Base-by-base conservation (phyloP, 1,140 invertebrate genomes). In the Camponotus floridanus region DNA sequence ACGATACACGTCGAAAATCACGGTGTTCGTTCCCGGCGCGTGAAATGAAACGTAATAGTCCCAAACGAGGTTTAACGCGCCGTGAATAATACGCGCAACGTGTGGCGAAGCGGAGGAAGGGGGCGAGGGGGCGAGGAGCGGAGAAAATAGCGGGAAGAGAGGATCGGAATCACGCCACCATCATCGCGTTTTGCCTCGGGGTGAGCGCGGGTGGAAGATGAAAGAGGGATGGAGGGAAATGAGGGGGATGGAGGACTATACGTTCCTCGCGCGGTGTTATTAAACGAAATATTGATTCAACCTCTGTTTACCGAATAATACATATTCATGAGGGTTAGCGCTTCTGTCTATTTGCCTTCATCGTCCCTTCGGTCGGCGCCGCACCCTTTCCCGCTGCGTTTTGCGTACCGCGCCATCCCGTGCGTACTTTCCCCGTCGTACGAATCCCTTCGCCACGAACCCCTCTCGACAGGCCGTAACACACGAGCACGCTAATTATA, bases 271-370 rank as follows among this genome's bases (percentile, higher is more conserved):
- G 89, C 91, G 88, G 92, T 93, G 92, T 95, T 95, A 95, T 95
- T 95, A 95, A 95, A 95, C 93, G 94, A 94, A 95, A 95, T 95
- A 95, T 95, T 95, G 94, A 95, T 95, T 95, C 93, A 94, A 94
- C 92, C 93, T 94, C 94, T 95, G 94, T 94, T 95, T 95, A 94
- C 94, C 90, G 89, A 94, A 92, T 94, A 94, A 95, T 95, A 94
- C 94, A 95, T 95, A 95, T 94, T 95, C 94, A 95, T 95, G 92
- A 92, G 88, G 91, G 91, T 92, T 92, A 89, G 91, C 91, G 91
- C 91, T 92, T 92, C 89, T 90, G 92, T 92, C 92, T 92, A 92
- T 93, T 92, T 93, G 91, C 91, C 91, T 85, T 87, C 86, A 87
- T 89, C 91, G 85, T 91, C 83, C 88, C 88, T 91, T 89, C 86